Evolutionary conservation across 2,113 vertebrate genomes (phyloP).

Genomic region (Otis tarda): DNA sequence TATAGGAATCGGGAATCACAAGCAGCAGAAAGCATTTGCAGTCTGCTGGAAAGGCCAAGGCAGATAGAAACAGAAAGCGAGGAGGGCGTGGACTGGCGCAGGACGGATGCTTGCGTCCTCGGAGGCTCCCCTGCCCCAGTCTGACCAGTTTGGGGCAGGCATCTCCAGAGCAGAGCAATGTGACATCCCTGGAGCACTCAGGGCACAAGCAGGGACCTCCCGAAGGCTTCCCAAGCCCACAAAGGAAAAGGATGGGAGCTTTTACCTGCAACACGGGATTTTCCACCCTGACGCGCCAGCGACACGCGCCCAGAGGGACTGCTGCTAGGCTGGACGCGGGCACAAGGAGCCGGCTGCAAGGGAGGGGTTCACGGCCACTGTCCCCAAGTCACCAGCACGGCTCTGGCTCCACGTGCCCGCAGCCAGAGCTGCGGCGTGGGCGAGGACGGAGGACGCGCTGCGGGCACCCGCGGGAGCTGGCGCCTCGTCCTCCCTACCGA

Average conservation of each 20-base stretch:
- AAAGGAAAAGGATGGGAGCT: background rate
- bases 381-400: accelerated
- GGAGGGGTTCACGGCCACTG: accelerated
- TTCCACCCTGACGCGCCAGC: background rate
- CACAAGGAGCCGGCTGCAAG: background rate
- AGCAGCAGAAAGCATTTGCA: background rate
- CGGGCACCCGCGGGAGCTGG: background rate
- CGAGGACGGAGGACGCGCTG: background rate
- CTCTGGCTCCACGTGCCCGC: background rate
- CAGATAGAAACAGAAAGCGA: background rate
- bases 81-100: background rate
- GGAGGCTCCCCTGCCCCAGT: background rate
- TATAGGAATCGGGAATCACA: background rate
- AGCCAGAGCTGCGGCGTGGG: accelerated
- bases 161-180: background rate
- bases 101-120: accelerated
- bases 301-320: accelerated
- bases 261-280: background rate
- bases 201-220: background rate
- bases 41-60: background rate
- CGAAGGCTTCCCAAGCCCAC: background rate
- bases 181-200: background rate
- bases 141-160: background rate
- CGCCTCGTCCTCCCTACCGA: background rate
- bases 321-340: background rate